Percentiles rank a stretch among this genome's conserved stretches.
Evolutionary conservation across 2,113 vertebrate genomes (phyloP).

Genomic region (Mesocricetus auratus): DNA sequence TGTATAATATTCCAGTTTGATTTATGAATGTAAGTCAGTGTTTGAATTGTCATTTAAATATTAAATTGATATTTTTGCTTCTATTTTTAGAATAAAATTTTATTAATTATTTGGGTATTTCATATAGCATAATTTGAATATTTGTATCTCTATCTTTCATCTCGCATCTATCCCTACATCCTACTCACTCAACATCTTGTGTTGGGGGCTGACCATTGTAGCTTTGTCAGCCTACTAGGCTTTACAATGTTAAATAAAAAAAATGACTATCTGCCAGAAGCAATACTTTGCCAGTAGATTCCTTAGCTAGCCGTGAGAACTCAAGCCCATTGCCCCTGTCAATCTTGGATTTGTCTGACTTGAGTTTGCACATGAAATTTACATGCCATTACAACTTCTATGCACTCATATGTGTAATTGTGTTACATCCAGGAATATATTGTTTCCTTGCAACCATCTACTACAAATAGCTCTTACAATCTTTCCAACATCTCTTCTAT

Average conservation of each 20-base stretch:
- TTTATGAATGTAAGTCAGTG: slow-evolving; percentile 54
- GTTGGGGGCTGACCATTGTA: neutral
- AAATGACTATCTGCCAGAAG: neutral
- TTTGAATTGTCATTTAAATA: slow-evolving; percentile 66
- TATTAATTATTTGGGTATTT: neutral
- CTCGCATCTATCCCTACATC: neutral
- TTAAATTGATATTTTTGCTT: slow-evolving; percentile 31
- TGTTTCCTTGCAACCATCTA: neutral
- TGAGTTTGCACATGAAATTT: neutral
- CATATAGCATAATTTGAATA: neutral
- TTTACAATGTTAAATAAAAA: neutral
- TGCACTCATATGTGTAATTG: neutral
- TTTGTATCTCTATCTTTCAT: neutral
- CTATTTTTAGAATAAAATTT: neutral
- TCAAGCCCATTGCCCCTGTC: neutral
- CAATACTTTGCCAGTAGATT: neutral
- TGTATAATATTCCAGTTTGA: slow-evolving; percentile 74
- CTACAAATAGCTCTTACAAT: neutral
- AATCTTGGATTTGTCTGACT: too few relatives aligned
- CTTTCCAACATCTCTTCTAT: too few relatives aligned
- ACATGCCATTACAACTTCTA: neutral
- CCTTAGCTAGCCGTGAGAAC: neutral
- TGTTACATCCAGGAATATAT: neutral
- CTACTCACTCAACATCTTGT: neutral
- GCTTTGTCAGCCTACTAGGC: neutral